Base-by-base conservation (phyloP, 2,888 invertebrate genomes). In the Pseudococcus longispinus region DNA sequence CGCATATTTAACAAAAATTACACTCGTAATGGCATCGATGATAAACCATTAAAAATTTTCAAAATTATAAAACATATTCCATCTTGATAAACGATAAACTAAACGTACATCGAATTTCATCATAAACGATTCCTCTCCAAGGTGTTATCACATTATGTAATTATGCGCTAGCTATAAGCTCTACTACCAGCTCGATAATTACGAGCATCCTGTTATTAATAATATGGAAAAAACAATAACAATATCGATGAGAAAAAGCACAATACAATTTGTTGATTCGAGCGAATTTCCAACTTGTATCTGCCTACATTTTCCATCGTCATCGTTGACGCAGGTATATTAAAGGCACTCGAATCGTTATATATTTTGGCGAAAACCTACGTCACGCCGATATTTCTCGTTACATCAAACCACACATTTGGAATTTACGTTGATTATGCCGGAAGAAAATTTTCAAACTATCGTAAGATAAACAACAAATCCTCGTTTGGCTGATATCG, bases 381-480 rank as follows among this genome's bases (percentile, higher is more conserved):
- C 70, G 70, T 70, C 70, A 70, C 18, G 70, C 29, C 65, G 0
- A 65, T 65, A 23, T n/a, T n/a, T 51, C 29, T 70, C 70, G n/a
- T 37, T 37, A 18, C 29, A 29, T 29, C 15, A 32, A 70, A 70
- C 70, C 70, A 70, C 70, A 70, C 70, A 70, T 70, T 70, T 18
- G 70, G 29, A 70, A 70, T 70, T 70, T 70, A 70, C 70, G 29
- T 70, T 70, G 29, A 29, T 70, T 70, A 70, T 29, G 70, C 70
- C 70, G 70, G 70, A 70, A 70, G 70, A 70, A 70, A 70, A 70
- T 29, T 70, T 70, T 18, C 37, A 29, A 29, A 70, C 18, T 4
- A 13, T 70, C 70, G 70, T 29, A 70, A 70, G 18, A 70, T 70
- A 70, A 70, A 70, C 70, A 70, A 70, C 29, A 70, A 70, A 70